Evolutionary conservation across 2,888 invertebrate species (phyloP).

Genomic region (Zonitis immaculata): DNA sequence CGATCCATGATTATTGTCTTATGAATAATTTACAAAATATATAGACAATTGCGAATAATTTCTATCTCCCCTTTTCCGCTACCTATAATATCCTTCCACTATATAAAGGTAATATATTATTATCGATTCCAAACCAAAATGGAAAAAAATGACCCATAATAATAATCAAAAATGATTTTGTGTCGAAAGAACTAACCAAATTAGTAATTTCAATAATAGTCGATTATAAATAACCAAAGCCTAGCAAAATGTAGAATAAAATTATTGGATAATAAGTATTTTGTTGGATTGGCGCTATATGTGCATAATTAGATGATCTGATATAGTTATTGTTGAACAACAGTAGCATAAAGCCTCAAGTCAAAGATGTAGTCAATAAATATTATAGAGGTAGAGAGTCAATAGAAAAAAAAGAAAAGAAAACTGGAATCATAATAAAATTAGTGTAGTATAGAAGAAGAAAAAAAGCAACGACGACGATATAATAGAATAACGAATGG

Average conservation of each 20-base stretch:
- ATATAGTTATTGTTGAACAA: slow-evolving; percentile 18
- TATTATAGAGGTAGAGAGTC: no score
- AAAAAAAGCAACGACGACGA: no score
- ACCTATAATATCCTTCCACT: no score
- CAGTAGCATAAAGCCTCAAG: slow-evolving; percentile 35
- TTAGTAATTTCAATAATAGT: no score
- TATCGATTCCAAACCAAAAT: no score
- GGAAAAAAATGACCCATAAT: no score
- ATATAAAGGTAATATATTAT: no score
- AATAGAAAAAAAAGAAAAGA: background rate
- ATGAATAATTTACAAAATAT: slow-evolving; percentile 31
- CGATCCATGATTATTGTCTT: slow-evolving; percentile 28
- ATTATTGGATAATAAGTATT: slow-evolving; percentile 30
- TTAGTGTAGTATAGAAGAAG: background rate
- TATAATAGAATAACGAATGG: no score
- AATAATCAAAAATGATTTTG: background rate
- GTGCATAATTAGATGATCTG: slow-evolving; percentile 35
- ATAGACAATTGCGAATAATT: slow-evolving; percentile 24
- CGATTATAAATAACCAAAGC: slow-evolving; percentile 33
- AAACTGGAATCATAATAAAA: background rate
- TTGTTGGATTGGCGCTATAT: slow-evolving; percentile 26
- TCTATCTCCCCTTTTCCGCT: background rate
- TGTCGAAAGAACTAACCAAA: no score
- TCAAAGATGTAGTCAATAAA: slow-evolving; percentile 14
- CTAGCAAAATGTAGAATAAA: slow-evolving; percentile 28